These are phyloP conservation scores for Cricetomys ansorgei DNA, from an alignment of 2,113 vertebrate species.

Conservation along the genomic window DNA sequence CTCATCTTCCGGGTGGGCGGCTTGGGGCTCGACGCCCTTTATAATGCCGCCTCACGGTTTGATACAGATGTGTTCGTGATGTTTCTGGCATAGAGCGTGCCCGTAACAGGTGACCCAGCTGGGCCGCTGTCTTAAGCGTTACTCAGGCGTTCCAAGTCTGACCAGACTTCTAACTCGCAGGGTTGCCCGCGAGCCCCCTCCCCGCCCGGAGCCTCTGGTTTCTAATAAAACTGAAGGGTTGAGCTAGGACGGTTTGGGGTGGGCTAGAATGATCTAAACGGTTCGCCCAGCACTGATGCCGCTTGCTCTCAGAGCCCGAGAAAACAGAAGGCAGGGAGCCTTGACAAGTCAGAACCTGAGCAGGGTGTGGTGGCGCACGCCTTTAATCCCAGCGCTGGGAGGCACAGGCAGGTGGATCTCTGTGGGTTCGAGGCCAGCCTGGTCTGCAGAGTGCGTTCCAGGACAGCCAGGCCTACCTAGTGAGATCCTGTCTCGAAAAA, in stretches of 20 bases:
- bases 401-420: not conserved
- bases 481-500: not conserved
- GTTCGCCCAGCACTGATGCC: not conserved
- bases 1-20: not conserved
- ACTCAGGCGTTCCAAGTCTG: not conserved
- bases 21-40: not conserved
- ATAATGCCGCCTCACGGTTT: not conserved
- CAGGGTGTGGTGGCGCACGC: fast-evolving
- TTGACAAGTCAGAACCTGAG: not conserved
- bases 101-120: not conserved
- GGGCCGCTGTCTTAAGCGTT: not conserved
- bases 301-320: not conserved
- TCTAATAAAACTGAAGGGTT: not conserved
- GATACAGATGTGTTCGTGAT: not conserved
- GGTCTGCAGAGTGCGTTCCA: not conserved
- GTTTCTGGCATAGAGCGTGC: not conserved
- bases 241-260: not conserved
- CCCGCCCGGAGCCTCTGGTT: not conserved
- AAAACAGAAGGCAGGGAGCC: not conserved
- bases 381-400: not conserved
- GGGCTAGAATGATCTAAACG: not conserved
- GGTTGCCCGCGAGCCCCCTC: too few species aligned
- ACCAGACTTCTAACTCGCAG: not conserved
- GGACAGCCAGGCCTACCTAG: not conserved
- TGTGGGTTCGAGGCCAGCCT: not conserved